Evolutionary conservation across 2,113 vertebrate species (phyloP), one percentile per base, ranked within the genome.

Genomic region (Pungitius pungitius): DNA sequence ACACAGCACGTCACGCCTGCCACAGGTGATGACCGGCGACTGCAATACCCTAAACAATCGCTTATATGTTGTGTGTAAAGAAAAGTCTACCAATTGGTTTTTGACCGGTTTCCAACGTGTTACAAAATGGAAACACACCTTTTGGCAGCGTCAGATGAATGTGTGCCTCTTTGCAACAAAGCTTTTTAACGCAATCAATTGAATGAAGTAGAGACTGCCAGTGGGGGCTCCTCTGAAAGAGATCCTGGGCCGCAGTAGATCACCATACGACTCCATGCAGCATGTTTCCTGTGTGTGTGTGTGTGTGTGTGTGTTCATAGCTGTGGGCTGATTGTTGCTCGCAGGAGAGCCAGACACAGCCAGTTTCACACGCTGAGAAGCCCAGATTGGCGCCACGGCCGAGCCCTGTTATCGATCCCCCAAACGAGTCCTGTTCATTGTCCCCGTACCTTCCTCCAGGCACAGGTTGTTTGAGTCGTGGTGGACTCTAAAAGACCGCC

Each of bases 11-110:
- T 39, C 64, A 39, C 5, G 6, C 39, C 30, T 6, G 43, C 37
- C 43, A 57, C 33, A 15, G 2, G 22, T 8, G 4, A 37, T 43
- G 68, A 22, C 54, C 10, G 6, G 71, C 18, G 11, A 33, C 64
- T 22, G 77, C 37, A 49, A 18, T 3, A 26, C n/a, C 57, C 20
- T 17, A 22, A n/a, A 61, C 22, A 27, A 49, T 0, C 63, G 12
- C 10, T 11, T 30, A 30, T 30, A 51, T 52, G 12, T 76, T 69
- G 47, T 82, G 73, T 27, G 40, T 75, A 62, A 40, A 57, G n/a
- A 59, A 80, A 61, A 65, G n/a, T n/a, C n/a, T 17, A 78, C 63
- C n/a, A n/a, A n/a, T n/a, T n/a, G n/a, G 72, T 75, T 68, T 30
- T 70, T 79, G 74, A 26, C 33, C 8, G 40, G 35, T 70, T 69